Evolutionary conservation across 2,113 vertebrate genomes (phyloP).

Genomic region (Lanius ludovicianus): DNA sequence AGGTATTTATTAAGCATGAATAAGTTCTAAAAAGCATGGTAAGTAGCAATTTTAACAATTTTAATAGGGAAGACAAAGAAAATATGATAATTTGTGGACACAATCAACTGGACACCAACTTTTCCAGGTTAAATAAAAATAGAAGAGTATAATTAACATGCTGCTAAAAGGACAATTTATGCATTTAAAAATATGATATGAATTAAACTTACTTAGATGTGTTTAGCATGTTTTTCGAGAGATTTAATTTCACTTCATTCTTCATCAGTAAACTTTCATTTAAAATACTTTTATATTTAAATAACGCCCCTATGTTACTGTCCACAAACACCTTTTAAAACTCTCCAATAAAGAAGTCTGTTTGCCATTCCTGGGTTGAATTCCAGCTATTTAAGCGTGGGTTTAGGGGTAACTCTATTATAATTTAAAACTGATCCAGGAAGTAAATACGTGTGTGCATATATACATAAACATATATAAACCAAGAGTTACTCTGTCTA

Average conservation of each 20-base stretch:
- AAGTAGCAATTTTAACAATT: background rate
- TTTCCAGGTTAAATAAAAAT: background rate
- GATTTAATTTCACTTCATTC: background rate
- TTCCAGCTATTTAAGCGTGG: background rate
- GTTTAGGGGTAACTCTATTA: background rate
- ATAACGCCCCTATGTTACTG: background rate
- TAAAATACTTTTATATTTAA: background rate
- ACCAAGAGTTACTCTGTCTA: background rate
- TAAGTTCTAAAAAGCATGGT: background rate
- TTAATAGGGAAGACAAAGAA: background rate
- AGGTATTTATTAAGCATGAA: background rate
- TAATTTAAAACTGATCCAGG: background rate
- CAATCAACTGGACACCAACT: background rate
- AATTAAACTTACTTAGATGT: background rate
- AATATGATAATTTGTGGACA: background rate
- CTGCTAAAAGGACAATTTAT: background rate
- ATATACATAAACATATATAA: constrained; percentile 37
- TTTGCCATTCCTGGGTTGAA: constrained; percentile 14
- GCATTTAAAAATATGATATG: background rate
- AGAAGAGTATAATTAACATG: background rate
- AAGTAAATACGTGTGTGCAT: constrained; percentile 49
- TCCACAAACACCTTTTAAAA: constrained; percentile 30
- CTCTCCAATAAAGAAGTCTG: background rate
- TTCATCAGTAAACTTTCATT: background rate
- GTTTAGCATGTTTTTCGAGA: background rate